A percentile compares a stretch with the other conserved stretches of the same genome.
Conservation (phyloP, 1,140 invertebrate species). For the Nautilus pompilius region DNA sequence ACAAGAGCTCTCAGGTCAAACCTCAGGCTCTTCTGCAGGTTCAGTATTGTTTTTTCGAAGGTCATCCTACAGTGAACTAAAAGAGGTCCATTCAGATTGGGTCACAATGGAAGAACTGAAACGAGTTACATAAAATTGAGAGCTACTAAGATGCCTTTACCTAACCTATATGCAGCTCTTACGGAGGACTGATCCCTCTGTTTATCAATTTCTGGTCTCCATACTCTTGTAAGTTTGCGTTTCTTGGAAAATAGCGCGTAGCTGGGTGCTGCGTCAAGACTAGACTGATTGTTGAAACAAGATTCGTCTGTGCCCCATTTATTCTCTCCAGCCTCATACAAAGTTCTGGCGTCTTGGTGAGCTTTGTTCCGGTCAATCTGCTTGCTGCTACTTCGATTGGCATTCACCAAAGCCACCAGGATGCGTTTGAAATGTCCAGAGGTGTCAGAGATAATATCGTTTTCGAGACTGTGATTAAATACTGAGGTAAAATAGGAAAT, state of each 20-base stretch:
- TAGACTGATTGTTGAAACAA: slow-evolving; percentile 51
- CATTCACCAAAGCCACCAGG: slow-evolving; percentile 64
- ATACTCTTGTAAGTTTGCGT: too few species aligned
- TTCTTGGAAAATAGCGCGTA: slow-evolving; percentile 52
- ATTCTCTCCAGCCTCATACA: slow-evolving; percentile 57
- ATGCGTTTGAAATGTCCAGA: slow-evolving; percentile 90
- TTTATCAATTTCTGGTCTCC: too few species aligned
- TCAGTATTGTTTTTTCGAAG: too few species aligned
- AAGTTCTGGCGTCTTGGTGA: slow-evolving; percentile 50
- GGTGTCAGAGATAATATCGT: slow-evolving; percentile 89
- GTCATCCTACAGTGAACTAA: too few species aligned
- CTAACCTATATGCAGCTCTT: too few species aligned
- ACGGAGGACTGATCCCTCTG: too few species aligned
- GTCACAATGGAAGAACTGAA: too few species aligned
- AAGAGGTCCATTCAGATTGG: too few species aligned
- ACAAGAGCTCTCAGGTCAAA: too few species aligned
- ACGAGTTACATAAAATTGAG: too few species aligned
- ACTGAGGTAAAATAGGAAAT: slow-evolving; percentile 59
- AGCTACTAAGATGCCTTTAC: too few species aligned
- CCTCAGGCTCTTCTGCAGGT: too few species aligned
- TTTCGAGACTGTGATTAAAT: slow-evolving; percentile 81
- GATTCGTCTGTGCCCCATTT: slow-evolving; percentile 60
- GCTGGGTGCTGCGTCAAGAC: slow-evolving; percentile 50
- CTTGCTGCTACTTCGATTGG: slow-evolving; percentile 45
- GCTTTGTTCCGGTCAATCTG: slow-evolving; percentile 47